A percentile compares a stretch with the other conserved stretches of the same genome.
phyloP scores from a whole-genome alignment of 1,140 invertebrate genomes.

The Drosophila prosaltans region DNA sequence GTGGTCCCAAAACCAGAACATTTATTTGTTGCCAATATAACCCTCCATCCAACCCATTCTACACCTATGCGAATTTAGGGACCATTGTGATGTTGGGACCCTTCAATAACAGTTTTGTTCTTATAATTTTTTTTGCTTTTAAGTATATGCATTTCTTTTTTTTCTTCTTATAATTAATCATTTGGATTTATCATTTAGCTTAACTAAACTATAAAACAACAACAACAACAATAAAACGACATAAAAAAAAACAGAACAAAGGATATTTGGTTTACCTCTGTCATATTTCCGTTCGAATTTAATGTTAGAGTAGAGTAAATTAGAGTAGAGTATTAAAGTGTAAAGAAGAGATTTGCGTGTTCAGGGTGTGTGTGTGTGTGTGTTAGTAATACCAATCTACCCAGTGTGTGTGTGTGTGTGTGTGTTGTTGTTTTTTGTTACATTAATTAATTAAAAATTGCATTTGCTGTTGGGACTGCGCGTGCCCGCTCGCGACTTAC shows the following conservation, averaged over 20 bases:
- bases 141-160: background rate
- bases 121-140: background rate
- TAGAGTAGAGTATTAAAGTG: background rate
- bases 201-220: conserved; percentile 1
- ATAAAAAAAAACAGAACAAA: background rate
- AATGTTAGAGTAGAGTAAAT: conserved; percentile 1
- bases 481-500: conserved; percentile 85
- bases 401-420: background rate
- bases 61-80: background rate
- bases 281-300: conserved; percentile 8
- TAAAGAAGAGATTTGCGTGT: background rate
- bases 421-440: conserved; percentile 18
- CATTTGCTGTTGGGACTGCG: conserved; percentile 56
- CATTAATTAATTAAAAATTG: conserved; percentile 50
- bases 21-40: background rate
- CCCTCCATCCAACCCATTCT: no score
- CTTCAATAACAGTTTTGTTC: background rate
- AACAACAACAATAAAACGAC: background rate
- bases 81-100: conserved; percentile 3
- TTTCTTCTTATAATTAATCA: background rate
- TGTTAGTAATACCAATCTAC: conserved; percentile 3
- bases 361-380: background rate
- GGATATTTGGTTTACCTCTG: background rate
- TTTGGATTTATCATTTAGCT: background rate
- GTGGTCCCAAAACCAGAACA: background rate